A percentile compares a stretch with the other conserved stretches of the same genome.
phyloP scores from a whole-genome alignment of 2,797 vertebrate species.

The Poeciliopsis gracilis region DNA sequence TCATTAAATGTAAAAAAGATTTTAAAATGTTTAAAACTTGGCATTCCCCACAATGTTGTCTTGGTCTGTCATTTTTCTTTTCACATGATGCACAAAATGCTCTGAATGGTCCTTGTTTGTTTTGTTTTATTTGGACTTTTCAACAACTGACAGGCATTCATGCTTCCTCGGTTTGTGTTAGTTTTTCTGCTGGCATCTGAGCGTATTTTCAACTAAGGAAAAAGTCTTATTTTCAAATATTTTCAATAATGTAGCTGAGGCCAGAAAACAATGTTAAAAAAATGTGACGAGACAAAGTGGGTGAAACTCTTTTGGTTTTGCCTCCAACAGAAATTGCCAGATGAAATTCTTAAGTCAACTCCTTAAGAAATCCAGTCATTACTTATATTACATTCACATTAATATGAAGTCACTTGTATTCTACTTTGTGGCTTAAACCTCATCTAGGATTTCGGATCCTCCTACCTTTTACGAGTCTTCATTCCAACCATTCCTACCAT shows the following conservation, averaged over 20 bases:
- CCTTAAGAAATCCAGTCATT: neutral
- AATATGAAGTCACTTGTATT: neutral
- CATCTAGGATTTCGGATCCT: neutral
- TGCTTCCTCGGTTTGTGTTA: neutral
- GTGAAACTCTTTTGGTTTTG: neutral
- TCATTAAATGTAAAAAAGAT: neutral
- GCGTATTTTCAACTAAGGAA: neutral
- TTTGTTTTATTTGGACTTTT: neutral
- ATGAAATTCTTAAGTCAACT: neutral
- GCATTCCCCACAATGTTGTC: neutral
- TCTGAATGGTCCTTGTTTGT: neutral
- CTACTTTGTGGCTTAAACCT: neutral
- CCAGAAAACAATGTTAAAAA: neutral
- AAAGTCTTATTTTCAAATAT: neutral
- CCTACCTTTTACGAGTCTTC: neutral
- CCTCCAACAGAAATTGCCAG: neutral
- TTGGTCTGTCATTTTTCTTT: neutral
- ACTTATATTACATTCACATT: neutral
- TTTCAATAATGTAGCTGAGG: neutral
- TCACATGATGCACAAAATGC: neutral
- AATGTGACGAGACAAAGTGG: no score
- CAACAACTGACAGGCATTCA: neutral
- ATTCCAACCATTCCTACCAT: neutral
- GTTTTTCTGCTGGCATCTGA: neutral
- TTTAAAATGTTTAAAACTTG: neutral